Conservation (phyloP, 2,113 vertebrate genomes). For the Labeo rohita region DNA sequence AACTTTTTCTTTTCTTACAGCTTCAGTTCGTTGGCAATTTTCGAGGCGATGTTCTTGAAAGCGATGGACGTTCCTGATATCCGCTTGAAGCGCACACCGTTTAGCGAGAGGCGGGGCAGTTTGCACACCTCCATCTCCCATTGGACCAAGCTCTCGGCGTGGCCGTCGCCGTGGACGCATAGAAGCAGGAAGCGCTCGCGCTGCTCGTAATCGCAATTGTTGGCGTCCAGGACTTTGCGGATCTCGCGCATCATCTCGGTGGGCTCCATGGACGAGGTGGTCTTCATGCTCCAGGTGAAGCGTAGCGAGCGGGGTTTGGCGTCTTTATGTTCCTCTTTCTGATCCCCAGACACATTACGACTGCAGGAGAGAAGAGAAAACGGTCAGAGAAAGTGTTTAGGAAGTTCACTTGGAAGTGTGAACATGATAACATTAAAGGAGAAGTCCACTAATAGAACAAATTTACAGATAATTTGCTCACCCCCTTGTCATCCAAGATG, state of each 20-base stretch:
- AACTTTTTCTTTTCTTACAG: constrained; percentile 71
- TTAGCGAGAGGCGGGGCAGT: constrained; percentile 97
- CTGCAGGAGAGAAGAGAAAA: constrained; percentile 59
- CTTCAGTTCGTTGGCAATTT: constrained; percentile 91
- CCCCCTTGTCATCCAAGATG: no score
- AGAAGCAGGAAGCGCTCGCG: constrained; percentile 96
- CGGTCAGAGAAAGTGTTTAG: not conserved
- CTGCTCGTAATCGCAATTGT: constrained; percentile 98
- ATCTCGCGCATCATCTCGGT: constrained; percentile 98
- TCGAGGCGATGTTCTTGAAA: constrained; percentile 94
- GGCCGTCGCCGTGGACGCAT: constrained; percentile 95
- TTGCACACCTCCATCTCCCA: constrained; percentile 99
- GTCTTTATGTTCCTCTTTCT: constrained; percentile 93
- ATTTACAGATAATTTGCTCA: no score
- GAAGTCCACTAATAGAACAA: no score
- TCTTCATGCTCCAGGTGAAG: constrained; percentile 99
- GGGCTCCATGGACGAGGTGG: constrained; percentile 97
- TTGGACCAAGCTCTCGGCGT: constrained; percentile 92
- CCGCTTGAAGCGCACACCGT: constrained; percentile 97
- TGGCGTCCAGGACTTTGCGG: constrained; percentile 96
- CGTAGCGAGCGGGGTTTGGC: constrained; percentile 93
- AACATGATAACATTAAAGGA: no score
- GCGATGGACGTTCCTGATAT: constrained; percentile 99
- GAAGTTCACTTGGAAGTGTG: no score
- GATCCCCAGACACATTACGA: constrained; percentile 90